A percentile compares a stretch with the other conserved stretches of the same genome.
phyloP scores from a whole-genome alignment of 1,140 invertebrate species.

The Eriosoma lanigerum region DNA sequence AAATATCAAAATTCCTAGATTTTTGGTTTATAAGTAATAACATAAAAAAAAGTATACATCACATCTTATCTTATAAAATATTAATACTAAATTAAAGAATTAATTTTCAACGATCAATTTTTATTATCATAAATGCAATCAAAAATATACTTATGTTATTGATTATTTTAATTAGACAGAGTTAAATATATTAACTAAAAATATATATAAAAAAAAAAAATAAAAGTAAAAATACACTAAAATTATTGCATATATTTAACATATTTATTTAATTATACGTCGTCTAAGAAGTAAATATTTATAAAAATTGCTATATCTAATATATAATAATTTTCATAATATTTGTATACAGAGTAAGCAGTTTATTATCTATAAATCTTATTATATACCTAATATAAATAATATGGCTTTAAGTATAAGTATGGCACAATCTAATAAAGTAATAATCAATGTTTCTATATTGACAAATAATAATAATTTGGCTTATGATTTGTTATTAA shows the following conservation, averaged over 20 bases:
- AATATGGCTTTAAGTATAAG: too few species aligned
- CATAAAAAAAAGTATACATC: background rate
- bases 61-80: background rate
- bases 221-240: background rate
- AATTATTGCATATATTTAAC: background rate
- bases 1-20: background rate
- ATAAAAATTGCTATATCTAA: background rate
- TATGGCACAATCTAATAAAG: too few species aligned
- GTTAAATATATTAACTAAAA: background rate
- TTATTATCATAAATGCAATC: constrained; percentile 17
- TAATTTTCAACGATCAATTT: background rate
- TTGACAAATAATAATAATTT: too few species aligned
- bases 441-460: too few species aligned
- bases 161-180: too few species aligned
- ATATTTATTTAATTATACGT: background rate
- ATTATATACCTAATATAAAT: too few species aligned
- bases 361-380: too few species aligned
- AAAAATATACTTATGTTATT: background rate
- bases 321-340: too few species aligned
- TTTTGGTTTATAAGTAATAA: background rate
- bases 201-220: background rate
- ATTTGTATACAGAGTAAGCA: too few species aligned
- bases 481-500: too few species aligned
- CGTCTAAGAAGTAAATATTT: too few species aligned
- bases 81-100: constrained; percentile 3